Percentiles rank a stretch among this genome's conserved stretches.
phyloP scores from a whole-genome alignment of 2,888 invertebrate genomes.

The Drosophila kambysellisi region DNA sequence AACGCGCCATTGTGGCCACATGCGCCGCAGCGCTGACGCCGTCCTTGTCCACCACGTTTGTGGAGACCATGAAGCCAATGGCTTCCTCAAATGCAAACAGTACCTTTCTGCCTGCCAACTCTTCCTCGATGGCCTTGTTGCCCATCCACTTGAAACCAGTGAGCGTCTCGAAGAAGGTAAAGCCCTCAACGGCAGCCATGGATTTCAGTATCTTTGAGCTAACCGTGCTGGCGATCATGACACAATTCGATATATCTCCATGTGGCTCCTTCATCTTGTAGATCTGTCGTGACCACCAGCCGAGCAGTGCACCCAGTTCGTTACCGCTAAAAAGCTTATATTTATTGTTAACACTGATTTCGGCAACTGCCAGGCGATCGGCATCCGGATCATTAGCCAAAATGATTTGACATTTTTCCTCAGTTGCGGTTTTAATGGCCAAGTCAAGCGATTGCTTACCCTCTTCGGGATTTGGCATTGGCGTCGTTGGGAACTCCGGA shows the following conservation, averaged over 20 bases:
- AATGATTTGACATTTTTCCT: constrained; percentile 89
- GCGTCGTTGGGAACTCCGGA: constrained; percentile 98
- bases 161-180: constrained; percentile 93
- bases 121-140: constrained; percentile 91
- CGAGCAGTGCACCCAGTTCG: constrained; percentile 96
- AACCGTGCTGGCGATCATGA: constrained; percentile 96
- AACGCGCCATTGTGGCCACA: constrained; percentile 90
- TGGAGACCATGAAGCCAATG: constrained; percentile 98
- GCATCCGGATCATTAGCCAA: constrained; percentile 99
- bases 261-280: constrained; percentile 85
- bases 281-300: constrained; percentile 95
- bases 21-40: constrained; percentile 96
- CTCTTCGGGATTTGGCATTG: constrained; percentile 99
- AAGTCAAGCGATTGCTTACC: constrained; percentile 92
- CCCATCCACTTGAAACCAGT: constrained; percentile 99
- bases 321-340: constrained; percentile 92
- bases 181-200: constrained; percentile 92
- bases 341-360: constrained; percentile 87
- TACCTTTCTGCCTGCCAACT: constrained; percentile 90
- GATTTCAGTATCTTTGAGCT: constrained; percentile 97
- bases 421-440: constrained; percentile 91
- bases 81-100: constrained; percentile 99
- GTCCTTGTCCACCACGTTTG: constrained; percentile 96
- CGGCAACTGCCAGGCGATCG: constrained; percentile 97
- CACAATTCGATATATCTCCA: constrained; percentile 87